Conservation (phyloP, 2,797 vertebrate genomes). For the Trichosurus vulpecula region DNA sequence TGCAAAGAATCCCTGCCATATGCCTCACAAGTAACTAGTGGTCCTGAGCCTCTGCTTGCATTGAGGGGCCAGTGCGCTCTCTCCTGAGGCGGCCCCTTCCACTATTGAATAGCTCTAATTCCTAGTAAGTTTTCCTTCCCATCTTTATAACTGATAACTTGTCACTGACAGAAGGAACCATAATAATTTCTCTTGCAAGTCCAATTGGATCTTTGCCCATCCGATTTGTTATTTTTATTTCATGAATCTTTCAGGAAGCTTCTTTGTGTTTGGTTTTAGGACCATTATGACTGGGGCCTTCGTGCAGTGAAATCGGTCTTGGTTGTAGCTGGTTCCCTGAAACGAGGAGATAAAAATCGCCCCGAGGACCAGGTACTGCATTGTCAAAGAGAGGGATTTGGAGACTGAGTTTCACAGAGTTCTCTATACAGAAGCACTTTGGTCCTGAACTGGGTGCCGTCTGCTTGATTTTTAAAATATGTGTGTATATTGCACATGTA, state of each 20-base stretch:
- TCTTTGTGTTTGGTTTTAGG: conserved; percentile 79
- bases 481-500: background rate
- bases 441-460: background rate
- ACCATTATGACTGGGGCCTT: conserved; percentile 90
- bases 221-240: background rate
- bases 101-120: background rate
- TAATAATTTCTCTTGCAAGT: background rate
- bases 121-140: background rate
- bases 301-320: conserved; percentile 89
- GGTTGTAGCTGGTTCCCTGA: conserved; percentile 88
- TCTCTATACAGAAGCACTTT: background rate
- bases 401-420: background rate
- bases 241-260: background rate
- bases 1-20: background rate
- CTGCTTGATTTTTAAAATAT: background rate
- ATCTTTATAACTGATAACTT: background rate
- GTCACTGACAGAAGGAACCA: background rate
- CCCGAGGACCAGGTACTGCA: conserved; percentile 88
- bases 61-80: background rate
- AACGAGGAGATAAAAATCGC: conserved; percentile 86
- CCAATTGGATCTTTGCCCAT: background rate
- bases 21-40: background rate
- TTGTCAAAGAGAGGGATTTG: background rate
- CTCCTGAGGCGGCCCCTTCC: background rate
- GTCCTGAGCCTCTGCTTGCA: background rate